phyloP scores from a whole-genome alignment of 1,140 invertebrate species.

The Penaeus vannamei region DNA sequence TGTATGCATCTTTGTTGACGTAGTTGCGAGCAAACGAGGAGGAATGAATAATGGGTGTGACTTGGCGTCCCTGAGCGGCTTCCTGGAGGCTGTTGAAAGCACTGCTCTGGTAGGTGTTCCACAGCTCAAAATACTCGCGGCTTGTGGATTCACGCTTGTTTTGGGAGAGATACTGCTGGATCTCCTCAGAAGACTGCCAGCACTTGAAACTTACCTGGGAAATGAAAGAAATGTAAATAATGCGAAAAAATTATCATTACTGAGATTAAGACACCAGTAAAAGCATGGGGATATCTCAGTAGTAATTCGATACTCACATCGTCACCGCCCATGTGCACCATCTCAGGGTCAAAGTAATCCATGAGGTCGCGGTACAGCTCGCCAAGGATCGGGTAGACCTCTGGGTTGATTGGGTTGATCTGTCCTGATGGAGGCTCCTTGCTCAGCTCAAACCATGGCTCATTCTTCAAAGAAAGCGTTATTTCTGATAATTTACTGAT shows the following conservation, averaged over 20 bases:
- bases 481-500: background rate
- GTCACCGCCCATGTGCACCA: constrained; percentile 93
- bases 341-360: constrained; percentile 66
- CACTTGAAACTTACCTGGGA: constrained; percentile 73
- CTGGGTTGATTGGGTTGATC: constrained; percentile 82
- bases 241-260: background rate
- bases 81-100: constrained; percentile 48
- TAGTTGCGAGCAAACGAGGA: constrained; percentile 82
- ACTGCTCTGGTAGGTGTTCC: constrained; percentile 58
- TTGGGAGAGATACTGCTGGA: constrained; percentile 76
- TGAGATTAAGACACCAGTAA: too few relatives aligned
- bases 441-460: constrained; percentile 69
- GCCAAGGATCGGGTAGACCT: constrained; percentile 80
- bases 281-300: background rate
- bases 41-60: constrained; percentile 78
- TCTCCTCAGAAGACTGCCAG: constrained; percentile 81
- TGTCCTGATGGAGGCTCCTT: constrained; percentile 84
- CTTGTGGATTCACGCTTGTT: constrained; percentile 40
- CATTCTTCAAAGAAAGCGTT: background rate
- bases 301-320: constrained; percentile 75
- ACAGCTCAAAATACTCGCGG: constrained; percentile 58
- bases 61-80: constrained; percentile 14
- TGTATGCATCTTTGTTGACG: constrained; percentile 74
- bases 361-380: constrained; percentile 67
- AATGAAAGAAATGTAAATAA: background rate